Evolutionary conservation across 2,888 invertebrate species (phyloP), one percentile per base, ranked within the genome.

Genomic region (Cheilosia variabilis): DNA sequence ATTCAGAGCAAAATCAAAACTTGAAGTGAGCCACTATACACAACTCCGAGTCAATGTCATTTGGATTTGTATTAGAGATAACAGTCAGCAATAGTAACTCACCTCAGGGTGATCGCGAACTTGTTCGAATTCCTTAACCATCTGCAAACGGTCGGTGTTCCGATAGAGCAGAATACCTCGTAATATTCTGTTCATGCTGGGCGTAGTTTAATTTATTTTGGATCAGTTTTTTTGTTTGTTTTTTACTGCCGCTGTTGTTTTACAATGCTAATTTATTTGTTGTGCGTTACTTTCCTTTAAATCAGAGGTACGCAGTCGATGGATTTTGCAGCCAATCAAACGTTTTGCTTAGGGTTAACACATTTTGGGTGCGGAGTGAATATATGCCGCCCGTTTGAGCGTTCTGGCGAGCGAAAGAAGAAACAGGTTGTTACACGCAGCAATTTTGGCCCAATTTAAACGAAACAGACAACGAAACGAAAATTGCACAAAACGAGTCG

Each of bases 51-150:
- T 37, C 37, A 37, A 37, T 37, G 37, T 13, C 37, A 37, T 13
- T 37, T 37, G 13, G 37, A 10, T 9, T 19, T 1, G 7, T 7
- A 47, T 19, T 47, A 47, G 17, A 17, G 17, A 17, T n/a, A 3
- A 7, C 34, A 57, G n/a, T 68, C 63, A 65, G 13, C 24, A 13
- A 6, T 52, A 24, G 22, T 24, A 5, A 52, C 52, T 52, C 52
- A 92, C 92, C 91, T 92, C 91, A 24, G 98, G 98, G 93, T 97
- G 95, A 93, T 98, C 96, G 91, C 95, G 94, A 88, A 98, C 97
- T 94, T 95, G 94, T 92, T 96, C 94, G 93, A 98, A 98, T 93
- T 98, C 98, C 93, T 97, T 95, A 41, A 98, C 97, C 97, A 98
- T 97, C 90, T 94, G 95, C 82, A 96, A 95, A 87, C 96, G 94